Conservation (phyloP, 2,113 vertebrate species). For the Anarhynchus alexandrinus region DNA sequence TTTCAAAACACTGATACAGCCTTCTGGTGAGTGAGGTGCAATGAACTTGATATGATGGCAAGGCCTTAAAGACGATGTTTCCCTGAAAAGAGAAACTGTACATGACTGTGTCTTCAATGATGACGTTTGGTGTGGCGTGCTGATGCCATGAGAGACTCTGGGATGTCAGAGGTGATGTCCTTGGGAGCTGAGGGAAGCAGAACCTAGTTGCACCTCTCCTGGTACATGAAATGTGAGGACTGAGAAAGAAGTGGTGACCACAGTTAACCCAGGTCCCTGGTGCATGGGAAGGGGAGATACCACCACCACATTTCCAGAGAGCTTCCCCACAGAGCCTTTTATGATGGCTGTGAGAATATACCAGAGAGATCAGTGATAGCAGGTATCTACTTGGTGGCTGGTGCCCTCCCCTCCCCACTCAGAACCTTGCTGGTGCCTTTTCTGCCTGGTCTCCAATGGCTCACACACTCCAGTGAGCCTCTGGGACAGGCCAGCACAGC, state of each 20-base stretch:
- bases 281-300: background rate
- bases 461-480: accelerated
- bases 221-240: background rate
- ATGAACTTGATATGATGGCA: background rate
- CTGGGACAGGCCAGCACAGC: background rate
- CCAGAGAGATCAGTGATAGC: background rate
- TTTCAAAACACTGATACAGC: background rate
- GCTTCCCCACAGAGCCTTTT: background rate
- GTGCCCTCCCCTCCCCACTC: background rate
- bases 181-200: background rate
- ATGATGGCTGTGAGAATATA: background rate
- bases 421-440: background rate
- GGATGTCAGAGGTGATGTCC: background rate
- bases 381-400: background rate
- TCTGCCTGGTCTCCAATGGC: background rate
- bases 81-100: background rate
- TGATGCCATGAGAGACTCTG: background rate
- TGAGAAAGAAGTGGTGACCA: background rate
- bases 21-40: background rate
- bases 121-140: background rate
- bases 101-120: accelerated
- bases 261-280: background rate
- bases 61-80: background rate
- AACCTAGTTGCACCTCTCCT: background rate
- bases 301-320: no score